A percentile compares a stretch with the other conserved stretches of the same genome.
phyloP scores from a whole-genome alignment of 2,797 vertebrate species.

The Microctenopoma steveboyesi region DNA sequence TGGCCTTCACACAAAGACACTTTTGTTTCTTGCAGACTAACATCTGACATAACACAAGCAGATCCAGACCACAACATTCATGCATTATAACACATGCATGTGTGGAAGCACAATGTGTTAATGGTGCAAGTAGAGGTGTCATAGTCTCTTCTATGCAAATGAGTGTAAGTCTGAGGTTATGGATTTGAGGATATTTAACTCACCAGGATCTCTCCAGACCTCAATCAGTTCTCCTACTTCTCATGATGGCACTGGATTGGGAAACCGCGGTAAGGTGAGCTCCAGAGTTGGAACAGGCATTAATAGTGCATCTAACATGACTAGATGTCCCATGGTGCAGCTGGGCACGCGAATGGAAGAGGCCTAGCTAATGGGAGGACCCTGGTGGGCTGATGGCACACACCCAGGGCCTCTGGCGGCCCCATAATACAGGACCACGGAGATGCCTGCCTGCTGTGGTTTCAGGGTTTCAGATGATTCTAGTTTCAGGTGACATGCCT shows the following conservation, averaged over 20 bases:
- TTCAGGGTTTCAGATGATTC: constrained; percentile 87
- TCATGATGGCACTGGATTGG: constrained; percentile 49
- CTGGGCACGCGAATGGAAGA: constrained; percentile 79
- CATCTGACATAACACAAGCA: constrained; percentile 12
- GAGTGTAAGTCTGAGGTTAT: constrained; percentile 28
- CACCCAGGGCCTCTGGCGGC: constrained; percentile 74
- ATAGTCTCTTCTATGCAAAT: constrained; percentile 14
- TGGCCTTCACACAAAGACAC: constrained; percentile 50
- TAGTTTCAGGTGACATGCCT: constrained; percentile 91
- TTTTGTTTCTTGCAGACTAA: constrained; percentile 27
- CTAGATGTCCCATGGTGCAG: constrained; percentile 75
- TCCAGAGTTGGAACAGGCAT: constrained; percentile 70
- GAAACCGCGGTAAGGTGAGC: constrained; percentile 74
- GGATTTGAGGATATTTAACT: constrained; percentile 47
- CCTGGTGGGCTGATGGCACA: constrained; percentile 75
- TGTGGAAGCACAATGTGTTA: not conserved
- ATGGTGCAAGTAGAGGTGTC: constrained; percentile 20
- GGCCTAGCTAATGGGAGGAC: constrained; percentile 78
- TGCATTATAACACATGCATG: not conserved
- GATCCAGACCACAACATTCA: constrained; percentile 19
- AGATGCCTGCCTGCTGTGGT: constrained; percentile 85
- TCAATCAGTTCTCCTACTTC: constrained; percentile 27
- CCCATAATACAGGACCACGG: constrained; percentile 77
- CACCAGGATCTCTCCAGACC: constrained; percentile 17
- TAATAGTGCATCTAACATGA: constrained; percentile 78